These are phyloP conservation scores for Delia radicum DNA, from an alignment of 1,140 invertebrate genomes.

Conservation along the genomic window DNA sequence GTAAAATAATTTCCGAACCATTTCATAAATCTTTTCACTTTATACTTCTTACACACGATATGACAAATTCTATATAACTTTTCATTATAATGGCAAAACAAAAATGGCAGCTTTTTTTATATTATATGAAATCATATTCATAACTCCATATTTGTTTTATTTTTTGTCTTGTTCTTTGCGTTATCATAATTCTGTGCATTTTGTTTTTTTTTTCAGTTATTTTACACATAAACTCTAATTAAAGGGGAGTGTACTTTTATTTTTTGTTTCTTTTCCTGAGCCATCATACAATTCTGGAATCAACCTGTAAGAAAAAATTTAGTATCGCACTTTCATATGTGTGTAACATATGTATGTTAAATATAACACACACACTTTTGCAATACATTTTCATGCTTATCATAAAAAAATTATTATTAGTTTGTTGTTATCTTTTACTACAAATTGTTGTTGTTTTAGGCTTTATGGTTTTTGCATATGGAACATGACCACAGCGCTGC, in stretches of 20 bases:
- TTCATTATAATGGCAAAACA: neutral
- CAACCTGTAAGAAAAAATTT: neutral
- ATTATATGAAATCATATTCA: neutral
- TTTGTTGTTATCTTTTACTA: neutral
- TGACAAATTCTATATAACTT: neutral
- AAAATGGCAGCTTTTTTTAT: neutral
- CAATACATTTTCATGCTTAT: too few relatives aligned
- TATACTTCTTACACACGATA: too few relatives aligned
- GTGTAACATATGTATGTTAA: too few relatives aligned
- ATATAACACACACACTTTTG: neutral
- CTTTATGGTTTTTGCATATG: too few relatives aligned
- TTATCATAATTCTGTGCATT: neutral
- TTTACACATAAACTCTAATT: neutral
- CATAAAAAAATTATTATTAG: too few relatives aligned
- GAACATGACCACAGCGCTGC: too few relatives aligned
- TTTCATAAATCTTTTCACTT: too few relatives aligned
- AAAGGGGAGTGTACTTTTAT: neutral
- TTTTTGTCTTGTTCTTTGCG: neutral
- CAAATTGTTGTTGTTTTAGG: neutral
- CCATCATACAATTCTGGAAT: neutral
- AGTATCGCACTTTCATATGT: too few relatives aligned
- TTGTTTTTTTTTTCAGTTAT: neutral
- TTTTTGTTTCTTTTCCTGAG: neutral
- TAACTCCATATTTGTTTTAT: conserved; percentile 1
- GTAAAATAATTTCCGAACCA: too few relatives aligned